phyloP scores from a whole-genome alignment of 2,113 vertebrate species.

The Prunella fulvescens region DNA sequence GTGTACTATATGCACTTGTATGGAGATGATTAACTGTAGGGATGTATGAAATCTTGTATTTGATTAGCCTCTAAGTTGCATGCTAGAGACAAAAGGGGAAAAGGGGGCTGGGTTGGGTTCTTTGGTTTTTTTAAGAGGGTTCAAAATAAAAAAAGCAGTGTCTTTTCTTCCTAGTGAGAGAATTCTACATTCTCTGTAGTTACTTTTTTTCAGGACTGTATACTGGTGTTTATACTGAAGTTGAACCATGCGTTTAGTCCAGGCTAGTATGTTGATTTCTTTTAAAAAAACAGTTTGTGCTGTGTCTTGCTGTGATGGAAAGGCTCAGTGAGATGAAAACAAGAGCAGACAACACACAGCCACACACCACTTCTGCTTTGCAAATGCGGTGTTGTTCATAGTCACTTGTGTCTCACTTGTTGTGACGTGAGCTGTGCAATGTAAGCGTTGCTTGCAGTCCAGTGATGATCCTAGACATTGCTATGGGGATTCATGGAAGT shows the following conservation, averaged over 20 bases:
- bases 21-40: slow-evolving; percentile 42
- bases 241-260: background rate
- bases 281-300: background rate
- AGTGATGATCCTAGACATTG: background rate
- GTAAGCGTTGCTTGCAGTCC: background rate
- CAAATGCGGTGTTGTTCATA: background rate
- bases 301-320: background rate
- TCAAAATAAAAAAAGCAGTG: background rate
- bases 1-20: slow-evolving; percentile 58
- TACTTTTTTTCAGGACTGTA: background rate
- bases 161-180: background rate
- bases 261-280: background rate
- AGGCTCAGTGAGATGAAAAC: background rate
- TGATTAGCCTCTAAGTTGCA: slow-evolving; percentile 47
- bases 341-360: background rate
- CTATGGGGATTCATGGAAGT: background rate
- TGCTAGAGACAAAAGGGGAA: slow-evolving; percentile 10
- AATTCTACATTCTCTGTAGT: background rate
- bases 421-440: background rate
- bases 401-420: background rate
- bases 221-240: background rate
- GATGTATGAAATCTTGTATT: slow-evolving; percentile 43
- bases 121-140: background rate
- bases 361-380: background rate
- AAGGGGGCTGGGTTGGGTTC: background rate